Percentiles rank a stretch among this genome's conserved stretches.
Conservation (phyloP, 2,113 vertebrate species). For the Acrocephalus kingi region DNA sequence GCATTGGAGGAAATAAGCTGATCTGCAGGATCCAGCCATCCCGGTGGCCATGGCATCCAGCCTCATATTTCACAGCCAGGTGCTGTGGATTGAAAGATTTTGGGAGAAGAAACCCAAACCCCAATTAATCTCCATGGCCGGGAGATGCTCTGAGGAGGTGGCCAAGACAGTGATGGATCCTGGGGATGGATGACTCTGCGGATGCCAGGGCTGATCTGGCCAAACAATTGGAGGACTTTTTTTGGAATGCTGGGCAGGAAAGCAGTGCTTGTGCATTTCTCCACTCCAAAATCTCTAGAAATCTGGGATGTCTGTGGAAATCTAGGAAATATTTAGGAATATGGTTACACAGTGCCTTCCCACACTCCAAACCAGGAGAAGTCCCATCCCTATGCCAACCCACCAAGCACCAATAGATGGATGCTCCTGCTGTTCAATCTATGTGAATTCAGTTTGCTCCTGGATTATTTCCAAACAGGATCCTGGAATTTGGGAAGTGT, state of each 20-base stretch:
- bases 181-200: rapidly evolving
- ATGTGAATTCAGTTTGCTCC: neutral
- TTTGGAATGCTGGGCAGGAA: rapidly evolving
- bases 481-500: neutral
- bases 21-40: neutral
- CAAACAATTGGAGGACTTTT: neutral
- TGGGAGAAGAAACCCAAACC: neutral
- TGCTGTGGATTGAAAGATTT: neutral
- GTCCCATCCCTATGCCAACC: neutral
- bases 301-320: neutral
- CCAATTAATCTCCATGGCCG: rapidly evolving
- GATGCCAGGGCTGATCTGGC: neutral
- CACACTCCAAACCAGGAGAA: rapidly evolving
- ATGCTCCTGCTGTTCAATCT: neutral
- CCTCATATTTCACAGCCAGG: rapidly evolving
- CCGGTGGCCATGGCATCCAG: rapidly evolving
- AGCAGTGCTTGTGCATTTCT: neutral
- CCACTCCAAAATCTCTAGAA: neutral
- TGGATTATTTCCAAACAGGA: rapidly evolving
- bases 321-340: neutral
- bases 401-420: rapidly evolving
- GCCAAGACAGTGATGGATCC: neutral
- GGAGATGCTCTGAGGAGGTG: neutral
- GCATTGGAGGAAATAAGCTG: neutral
- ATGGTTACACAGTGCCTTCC: neutral